Conservation (phyloP, 1,140 invertebrate genomes). For the Sitobion miscanthi region DNA sequence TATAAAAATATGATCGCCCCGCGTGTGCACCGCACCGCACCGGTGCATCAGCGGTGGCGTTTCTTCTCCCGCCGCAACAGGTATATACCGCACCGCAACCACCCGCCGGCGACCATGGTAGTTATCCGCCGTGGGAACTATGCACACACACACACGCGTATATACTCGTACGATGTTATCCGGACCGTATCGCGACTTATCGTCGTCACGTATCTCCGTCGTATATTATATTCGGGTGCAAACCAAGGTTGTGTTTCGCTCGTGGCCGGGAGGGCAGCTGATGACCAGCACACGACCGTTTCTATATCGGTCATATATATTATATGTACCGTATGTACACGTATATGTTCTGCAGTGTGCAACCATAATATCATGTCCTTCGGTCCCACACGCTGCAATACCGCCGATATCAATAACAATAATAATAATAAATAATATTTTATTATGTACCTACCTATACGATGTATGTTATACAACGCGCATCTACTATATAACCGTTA, state of each 20-base stretch:
- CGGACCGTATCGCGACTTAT: constrained; percentile 44
- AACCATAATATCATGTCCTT: background rate
- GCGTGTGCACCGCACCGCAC: background rate
- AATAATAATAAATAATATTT: background rate
- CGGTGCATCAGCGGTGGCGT: background rate
- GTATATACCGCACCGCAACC: background rate
- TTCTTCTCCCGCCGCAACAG: background rate
- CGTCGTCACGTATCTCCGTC: constrained; percentile 20
- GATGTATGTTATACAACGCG: too few relatives aligned
- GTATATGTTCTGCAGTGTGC: too few relatives aligned
- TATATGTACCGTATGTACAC: background rate
- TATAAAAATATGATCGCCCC: background rate
- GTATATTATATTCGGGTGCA: constrained; percentile 52
- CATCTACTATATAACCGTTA: background rate
- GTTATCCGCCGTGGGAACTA: constrained; percentile 25
- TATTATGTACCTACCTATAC: background rate
- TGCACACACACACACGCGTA: background rate
- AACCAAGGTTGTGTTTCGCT: constrained; percentile 24
- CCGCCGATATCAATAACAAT: constrained; percentile 18
- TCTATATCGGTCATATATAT: background rate
- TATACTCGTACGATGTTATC: constrained; percentile 6
- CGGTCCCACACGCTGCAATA: background rate
- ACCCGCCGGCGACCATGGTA: background rate
- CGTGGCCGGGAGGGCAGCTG: background rate
- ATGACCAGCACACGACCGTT: constrained; percentile 34